phyloP scores from a whole-genome alignment of 2,888 invertebrate species.

The Trachelus stipa region DNA sequence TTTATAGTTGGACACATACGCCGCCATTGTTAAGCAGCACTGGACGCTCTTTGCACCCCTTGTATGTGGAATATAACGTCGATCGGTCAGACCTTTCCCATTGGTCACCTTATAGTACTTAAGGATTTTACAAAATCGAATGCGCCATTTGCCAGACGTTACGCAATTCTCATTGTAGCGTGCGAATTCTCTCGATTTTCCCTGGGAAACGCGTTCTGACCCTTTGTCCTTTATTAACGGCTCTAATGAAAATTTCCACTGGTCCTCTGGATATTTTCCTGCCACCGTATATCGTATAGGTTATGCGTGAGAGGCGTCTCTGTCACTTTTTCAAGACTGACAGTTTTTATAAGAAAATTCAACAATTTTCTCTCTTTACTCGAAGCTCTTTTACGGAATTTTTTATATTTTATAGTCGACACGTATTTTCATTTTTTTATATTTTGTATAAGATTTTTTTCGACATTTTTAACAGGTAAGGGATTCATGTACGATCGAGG shows the following conservation, averaged over 20 bases:
- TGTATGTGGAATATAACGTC: background rate
- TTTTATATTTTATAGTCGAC: background rate
- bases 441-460: no score
- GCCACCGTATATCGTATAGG: background rate
- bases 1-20: constrained; percentile 60
- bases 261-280: background rate
- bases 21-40: constrained; percentile 9
- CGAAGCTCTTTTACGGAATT: background rate
- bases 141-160: background rate
- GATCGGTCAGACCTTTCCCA: background rate
- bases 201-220: background rate
- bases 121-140: background rate
- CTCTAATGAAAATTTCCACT: background rate
- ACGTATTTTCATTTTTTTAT: no score
- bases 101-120: background rate
- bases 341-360: background rate
- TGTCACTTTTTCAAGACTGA: background rate
- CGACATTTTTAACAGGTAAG: background rate
- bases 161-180: background rate
- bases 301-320: background rate
- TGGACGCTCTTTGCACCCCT: background rate
- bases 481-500: background rate
- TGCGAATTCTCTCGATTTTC: background rate
- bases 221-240: background rate
- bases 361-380: background rate